phyloP scores from a whole-genome alignment of 2,797 vertebrate species.

The Margarornis squamiger region DNA sequence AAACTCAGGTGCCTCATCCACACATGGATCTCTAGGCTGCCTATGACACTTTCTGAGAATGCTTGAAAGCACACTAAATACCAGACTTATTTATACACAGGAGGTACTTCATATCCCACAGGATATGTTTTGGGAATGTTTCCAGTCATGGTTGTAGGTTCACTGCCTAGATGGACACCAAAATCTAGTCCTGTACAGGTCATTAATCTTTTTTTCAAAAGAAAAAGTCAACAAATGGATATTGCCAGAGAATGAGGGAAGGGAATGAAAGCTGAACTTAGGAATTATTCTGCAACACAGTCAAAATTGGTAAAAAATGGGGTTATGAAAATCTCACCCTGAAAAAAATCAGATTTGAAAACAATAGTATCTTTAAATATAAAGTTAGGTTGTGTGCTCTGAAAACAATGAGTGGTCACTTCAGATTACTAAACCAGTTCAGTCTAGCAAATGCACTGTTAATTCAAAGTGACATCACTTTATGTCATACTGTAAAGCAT shows the following conservation, averaged over 20 bases:
- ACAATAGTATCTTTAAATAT: background rate
- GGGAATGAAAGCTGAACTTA: background rate
- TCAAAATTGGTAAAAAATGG: background rate
- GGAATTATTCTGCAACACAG: background rate
- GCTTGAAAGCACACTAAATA: background rate
- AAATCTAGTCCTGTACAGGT: background rate
- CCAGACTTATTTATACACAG: background rate
- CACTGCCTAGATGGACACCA: background rate
- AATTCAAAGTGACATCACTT: background rate
- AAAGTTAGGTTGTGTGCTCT: background rate
- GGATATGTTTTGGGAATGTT: background rate
- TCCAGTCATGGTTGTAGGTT: background rate
- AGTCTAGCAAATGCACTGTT: background rate
- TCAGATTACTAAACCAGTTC: background rate
- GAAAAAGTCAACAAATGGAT: background rate
- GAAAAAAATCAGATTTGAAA: background rate
- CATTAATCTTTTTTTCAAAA: background rate
- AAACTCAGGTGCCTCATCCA: background rate
- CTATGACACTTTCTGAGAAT: background rate
- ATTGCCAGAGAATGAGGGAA: background rate
- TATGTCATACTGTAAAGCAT: background rate
- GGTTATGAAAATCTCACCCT: background rate
- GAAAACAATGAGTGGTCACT: background rate
- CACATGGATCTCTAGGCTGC: background rate
- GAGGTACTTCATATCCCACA: background rate